Base-by-base conservation (phyloP, 2,113 vertebrate genomes). In the Cyanoderma ruficeps region DNA sequence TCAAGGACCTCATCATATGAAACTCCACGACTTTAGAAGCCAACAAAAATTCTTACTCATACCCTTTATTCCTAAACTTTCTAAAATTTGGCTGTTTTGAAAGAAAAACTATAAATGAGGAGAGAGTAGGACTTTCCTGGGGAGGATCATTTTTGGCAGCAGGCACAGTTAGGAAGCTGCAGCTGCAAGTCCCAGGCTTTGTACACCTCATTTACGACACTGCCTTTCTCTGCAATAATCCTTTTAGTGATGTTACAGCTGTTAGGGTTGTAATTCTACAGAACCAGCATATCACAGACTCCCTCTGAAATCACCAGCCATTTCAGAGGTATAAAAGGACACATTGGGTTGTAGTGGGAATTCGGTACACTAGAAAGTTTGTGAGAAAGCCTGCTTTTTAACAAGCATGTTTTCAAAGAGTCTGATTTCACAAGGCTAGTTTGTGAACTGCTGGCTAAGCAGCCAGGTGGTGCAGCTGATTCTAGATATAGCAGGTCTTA, bases 391-490 rank as follows among this genome's bases (percentile, higher is more conserved):
- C 72, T 83, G 64, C 42, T 89, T 88, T 94, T 95, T 92, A 92
- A 90, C 60, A 79, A 63, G 88, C 12, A 19, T 39, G 59, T 83
- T 86, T 92, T 96, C 75, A 92, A 93, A 96, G 64, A 80, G 71
- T 20, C 52, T 78, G 71, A 60, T 88, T 91, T 95, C 95, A 80
- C 68, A 81, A 81, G 64, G 71, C 46, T 67, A 28, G 50, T 57
- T 94, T 91, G 85, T 88, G 82, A 97, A 91, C 79, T 97, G 92
- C 90, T 96, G 83, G 88, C 90, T 96, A 96, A 94, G 95, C 88
- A 90, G 44, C 47, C 94, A 86, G 93, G 85, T 95, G 85, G 67
- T 56, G 37, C 64, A 78, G 71, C 15, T 47, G 27, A 49, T 83
- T 86, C 92, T 76, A 95, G 75, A 94, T 95, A 93, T 56, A 95